Evolutionary conservation across 2,888 invertebrate genomes (phyloP).

Genomic region (Tricholauxania praeusta): DNA sequence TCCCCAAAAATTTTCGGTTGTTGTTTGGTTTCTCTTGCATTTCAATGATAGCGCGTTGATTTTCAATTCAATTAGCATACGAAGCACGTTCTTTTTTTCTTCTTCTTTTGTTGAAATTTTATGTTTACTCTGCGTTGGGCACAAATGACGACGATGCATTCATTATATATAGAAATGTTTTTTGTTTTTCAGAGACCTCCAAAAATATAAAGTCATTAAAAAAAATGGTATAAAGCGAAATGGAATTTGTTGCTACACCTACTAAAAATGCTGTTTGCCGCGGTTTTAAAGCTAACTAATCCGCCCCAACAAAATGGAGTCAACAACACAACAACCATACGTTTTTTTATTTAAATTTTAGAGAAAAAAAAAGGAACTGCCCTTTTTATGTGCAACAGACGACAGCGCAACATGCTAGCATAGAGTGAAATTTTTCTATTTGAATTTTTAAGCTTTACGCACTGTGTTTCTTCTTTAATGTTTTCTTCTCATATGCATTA

Average conservation of each 20-base stretch:
- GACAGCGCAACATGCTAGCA: no score
- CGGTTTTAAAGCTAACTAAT: conserved; percentile 60
- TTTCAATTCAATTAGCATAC: conserved; percentile 29
- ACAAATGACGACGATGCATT: conserved; percentile 6
- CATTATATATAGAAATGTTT: not conserved
- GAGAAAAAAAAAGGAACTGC: no score
- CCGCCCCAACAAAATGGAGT: conserved; percentile 51
- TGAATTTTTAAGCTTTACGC: no score
- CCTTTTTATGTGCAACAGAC: no score
- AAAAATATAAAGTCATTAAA: conserved; percentile 11
- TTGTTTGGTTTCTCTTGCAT: no score
- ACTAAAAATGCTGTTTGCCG: conserved; percentile 54
- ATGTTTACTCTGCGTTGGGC: not conserved
- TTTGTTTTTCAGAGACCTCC: conserved; percentile 22
- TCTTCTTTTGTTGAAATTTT: not conserved
- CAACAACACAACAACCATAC: no score
- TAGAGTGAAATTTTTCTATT: no score
- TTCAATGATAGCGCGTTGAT: not conserved
- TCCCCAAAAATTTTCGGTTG: no score
- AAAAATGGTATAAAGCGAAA: conserved; percentile 5
- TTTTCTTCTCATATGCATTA: not conserved
- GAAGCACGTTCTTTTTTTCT: conserved; percentile 13
- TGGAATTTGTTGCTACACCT: conserved; percentile 27
- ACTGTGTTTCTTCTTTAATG: no score
- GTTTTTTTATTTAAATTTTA: no score